phyloP scores from a whole-genome alignment of 2,113 vertebrate species.

The Ciconia maguari region DNA sequence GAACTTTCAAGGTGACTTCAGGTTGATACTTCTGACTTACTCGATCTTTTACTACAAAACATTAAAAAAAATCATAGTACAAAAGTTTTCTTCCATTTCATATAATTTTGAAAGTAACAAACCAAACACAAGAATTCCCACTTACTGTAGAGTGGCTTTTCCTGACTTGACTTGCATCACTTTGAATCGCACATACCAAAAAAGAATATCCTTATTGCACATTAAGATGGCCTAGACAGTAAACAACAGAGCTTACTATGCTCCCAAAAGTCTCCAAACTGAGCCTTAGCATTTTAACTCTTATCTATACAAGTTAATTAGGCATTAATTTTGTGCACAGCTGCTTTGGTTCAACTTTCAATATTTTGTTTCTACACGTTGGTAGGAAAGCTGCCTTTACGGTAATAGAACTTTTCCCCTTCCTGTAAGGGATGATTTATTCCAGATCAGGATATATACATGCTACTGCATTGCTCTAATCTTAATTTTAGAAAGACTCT shows the following conservation, averaged over 20 bases:
- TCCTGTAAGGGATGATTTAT: neutral
- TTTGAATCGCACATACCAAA: neutral
- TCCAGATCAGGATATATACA: neutral
- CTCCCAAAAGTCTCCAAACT: neutral
- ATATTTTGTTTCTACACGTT: neutral
- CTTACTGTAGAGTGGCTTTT: neutral
- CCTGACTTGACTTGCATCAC: neutral
- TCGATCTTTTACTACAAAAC: neutral
- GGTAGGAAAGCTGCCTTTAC: neutral
- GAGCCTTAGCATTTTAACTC: neutral
- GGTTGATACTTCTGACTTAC: neutral
- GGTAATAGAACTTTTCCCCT: neutral
- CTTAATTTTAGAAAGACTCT: neutral
- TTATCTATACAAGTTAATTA: neutral
- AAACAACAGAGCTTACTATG: neutral
- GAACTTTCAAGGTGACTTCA: neutral
- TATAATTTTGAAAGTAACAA: neutral
- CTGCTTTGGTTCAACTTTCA: neutral
- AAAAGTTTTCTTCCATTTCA: neutral
- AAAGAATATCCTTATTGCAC: neutral
- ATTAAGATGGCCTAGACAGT: neutral
- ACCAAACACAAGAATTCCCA: neutral
- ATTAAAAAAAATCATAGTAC: neutral
- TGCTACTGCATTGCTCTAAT: neutral
- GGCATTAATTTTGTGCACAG: neutral